Conservation (phyloP, 2,113 vertebrate species). For the Paracanthobrama guichenoti region DNA sequence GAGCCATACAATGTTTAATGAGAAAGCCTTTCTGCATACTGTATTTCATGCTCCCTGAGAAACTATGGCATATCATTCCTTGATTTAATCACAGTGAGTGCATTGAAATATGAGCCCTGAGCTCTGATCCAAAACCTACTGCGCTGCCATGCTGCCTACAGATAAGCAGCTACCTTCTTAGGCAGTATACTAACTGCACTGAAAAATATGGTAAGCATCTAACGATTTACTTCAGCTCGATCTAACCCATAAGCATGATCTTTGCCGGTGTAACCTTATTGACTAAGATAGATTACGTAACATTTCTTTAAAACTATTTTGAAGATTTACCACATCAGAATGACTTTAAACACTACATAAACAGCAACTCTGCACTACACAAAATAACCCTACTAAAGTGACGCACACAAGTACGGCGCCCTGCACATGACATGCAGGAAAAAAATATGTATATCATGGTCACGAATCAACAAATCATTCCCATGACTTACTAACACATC, state of each 20-base stretch:
- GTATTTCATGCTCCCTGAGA: constrained; percentile 6
- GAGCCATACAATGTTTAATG: constrained; percentile 4
- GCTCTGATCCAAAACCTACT: constrained; percentile 8
- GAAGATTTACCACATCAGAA: no score
- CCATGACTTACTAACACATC: no score
- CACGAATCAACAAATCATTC: no score
- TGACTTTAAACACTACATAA: neutral
- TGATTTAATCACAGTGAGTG: constrained; percentile 28
- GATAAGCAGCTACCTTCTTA: neutral
- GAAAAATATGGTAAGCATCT: neutral
- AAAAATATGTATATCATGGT: no score
- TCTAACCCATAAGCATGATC: neutral
- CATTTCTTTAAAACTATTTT: neutral
- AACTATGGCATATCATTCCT: neutral
- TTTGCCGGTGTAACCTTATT: neutral
- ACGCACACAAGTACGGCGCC: no score
- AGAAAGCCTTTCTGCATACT: neutral
- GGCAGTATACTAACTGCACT: neutral
- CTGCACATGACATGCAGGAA: no score
- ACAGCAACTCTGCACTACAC: neutral
- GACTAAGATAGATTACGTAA: neutral
- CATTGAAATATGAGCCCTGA: constrained; percentile 5
- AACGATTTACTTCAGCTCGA: neutral
- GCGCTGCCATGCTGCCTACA: neutral
- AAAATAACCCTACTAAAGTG: neutral